phyloP scores from a whole-genome alignment of 2,113 vertebrate genomes.

The Periophthalmus modestus region DNA sequence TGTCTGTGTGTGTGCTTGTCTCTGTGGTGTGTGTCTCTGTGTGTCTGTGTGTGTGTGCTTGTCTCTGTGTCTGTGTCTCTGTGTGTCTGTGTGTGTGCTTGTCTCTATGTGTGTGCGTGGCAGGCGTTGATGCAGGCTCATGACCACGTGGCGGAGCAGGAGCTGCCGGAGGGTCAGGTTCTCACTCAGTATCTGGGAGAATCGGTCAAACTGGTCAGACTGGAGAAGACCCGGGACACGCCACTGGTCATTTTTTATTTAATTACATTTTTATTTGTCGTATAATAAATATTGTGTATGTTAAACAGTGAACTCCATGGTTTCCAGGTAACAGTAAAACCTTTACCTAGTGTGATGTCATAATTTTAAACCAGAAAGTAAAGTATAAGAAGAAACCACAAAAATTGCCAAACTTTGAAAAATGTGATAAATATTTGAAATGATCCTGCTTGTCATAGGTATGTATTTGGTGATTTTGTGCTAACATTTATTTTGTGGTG shows the following conservation, averaged over 20 bases:
- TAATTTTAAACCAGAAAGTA: too few relatives aligned
- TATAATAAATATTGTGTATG: too few relatives aligned
- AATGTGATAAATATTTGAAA: too few relatives aligned
- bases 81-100: constrained; percentile 15
- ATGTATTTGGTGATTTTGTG: background rate
- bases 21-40: constrained; percentile 30
- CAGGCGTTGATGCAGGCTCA: constrained; percentile 93
- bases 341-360: too few relatives aligned
- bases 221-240: constrained; percentile 91
- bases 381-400: too few relatives aligned
- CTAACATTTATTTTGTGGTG: background rate
- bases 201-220: constrained; percentile 91
- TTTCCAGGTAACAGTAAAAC: too few relatives aligned
- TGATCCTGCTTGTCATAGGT: too few relatives aligned
- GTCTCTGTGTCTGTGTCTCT: constrained; percentile 14
- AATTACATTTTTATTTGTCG: background rate
- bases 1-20: constrained; percentile 10
- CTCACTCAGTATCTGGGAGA: constrained; percentile 85
- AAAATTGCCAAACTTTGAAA: too few relatives aligned
- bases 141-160: constrained; percentile 89
- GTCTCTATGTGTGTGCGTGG: constrained; percentile 22
- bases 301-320: too few relatives aligned
- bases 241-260: constrained; percentile 79
- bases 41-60: too few relatives aligned
- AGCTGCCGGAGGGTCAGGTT: constrained; percentile 84